Percentiles rank a stretch among this genome's conserved stretches.
Evolutionary conservation across 2,113 vertebrate species (phyloP).

Genomic region (Formicarius rufipectus): DNA sequence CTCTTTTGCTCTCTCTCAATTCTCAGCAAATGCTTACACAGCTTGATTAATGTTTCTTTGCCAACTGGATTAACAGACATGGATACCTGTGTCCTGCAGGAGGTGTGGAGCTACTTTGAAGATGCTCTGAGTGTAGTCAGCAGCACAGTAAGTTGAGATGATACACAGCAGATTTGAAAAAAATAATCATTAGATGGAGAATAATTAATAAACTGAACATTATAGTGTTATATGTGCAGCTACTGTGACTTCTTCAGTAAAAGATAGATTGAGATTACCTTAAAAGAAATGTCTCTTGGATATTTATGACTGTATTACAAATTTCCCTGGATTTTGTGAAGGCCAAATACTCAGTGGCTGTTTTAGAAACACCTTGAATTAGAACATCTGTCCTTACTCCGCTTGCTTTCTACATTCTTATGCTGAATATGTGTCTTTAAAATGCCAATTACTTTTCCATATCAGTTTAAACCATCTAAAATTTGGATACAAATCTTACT

Average conservation of each 20-base stretch:
- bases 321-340: background rate
- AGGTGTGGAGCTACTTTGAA: conserved; percentile 86
- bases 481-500: background rate
- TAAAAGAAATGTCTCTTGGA: background rate
- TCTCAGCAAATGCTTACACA: conserved; percentile 85
- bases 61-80: conserved; percentile 75
- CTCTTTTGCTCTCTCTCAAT: conserved; percentile 39
- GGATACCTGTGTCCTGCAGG: conserved; percentile 79
- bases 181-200: background rate
- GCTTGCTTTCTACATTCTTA: background rate
- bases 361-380: background rate
- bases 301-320: background rate
- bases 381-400: background rate
- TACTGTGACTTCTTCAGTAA: background rate
- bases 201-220: background rate
- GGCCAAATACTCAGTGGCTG: background rate
- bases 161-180: background rate
- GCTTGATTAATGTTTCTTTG: conserved; percentile 85
- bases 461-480: background rate
- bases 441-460: background rate
- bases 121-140: conserved; percentile 81
- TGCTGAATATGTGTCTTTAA: background rate
- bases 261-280: background rate
- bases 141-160: conserved; percentile 78
- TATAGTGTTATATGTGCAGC: background rate